Evolutionary conservation across 2,888 invertebrate species (phyloP).

Genomic region (Laspeyria flexula): DNA sequence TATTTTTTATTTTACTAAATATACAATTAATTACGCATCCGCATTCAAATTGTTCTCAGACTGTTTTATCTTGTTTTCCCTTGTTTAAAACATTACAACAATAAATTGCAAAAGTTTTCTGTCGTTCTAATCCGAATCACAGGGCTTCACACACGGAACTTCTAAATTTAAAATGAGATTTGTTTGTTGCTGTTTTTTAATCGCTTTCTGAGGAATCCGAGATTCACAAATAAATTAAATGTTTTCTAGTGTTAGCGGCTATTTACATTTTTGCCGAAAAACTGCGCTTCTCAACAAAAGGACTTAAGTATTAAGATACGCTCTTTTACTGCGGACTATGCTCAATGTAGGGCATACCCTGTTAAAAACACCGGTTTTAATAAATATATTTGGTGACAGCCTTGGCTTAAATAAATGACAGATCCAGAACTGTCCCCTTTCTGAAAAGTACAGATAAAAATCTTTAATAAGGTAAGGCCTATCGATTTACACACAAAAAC

Average conservation of each 20-base stretch:
- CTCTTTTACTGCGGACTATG: too few species aligned
- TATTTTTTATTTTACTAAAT: too few species aligned
- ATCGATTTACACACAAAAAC: too few species aligned
- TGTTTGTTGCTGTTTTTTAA: slow-evolving; percentile 50
- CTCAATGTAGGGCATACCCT: too few species aligned
- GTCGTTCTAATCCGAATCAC: slow-evolving; percentile 20
- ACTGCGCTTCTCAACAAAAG: too few species aligned
- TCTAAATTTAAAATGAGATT: slow-evolving; percentile 59
- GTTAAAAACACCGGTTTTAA: too few species aligned
- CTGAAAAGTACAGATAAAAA: too few species aligned
- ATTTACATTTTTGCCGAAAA: background rate
- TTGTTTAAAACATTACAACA: slow-evolving; percentile 1
- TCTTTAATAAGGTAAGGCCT: too few species aligned
- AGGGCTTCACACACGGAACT: slow-evolving; percentile 43
- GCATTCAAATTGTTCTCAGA: background rate
- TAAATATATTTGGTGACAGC: too few species aligned
- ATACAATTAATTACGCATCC: background rate
- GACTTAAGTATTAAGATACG: too few species aligned
- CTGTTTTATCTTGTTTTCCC: background rate
- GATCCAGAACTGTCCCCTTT: too few species aligned
- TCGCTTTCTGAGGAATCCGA: slow-evolving; percentile 35
- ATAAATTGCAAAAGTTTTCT: slow-evolving; percentile 3
- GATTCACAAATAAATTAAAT: slow-evolving; percentile 7
- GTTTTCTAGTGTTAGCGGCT: background rate
- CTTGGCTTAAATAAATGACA: too few species aligned